These are phyloP conservation scores for Eueides isabella DNA, from an alignment of 1,140 invertebrate species.

Conservation along the genomic window DNA sequence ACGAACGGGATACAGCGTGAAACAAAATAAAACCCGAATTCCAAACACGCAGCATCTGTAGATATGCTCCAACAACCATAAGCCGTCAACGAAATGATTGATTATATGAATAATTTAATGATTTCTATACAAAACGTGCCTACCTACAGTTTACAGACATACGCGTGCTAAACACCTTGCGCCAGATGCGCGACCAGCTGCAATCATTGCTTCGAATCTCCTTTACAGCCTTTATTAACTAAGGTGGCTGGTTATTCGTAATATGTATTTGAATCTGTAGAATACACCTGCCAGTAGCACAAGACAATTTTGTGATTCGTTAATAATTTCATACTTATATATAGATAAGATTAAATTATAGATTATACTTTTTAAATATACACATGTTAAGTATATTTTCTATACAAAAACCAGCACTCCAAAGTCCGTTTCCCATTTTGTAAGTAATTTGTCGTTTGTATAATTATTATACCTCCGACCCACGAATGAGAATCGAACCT, in stretches of 20 bases:
- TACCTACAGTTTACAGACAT: conserved; percentile 1
- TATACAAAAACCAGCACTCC: too few relatives aligned
- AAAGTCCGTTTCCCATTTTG: too few relatives aligned
- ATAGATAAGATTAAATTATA: too few relatives aligned
- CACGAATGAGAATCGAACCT: too few relatives aligned
- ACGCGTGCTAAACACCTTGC: conserved; percentile 50
- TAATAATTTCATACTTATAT: background rate
- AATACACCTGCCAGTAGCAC: background rate
- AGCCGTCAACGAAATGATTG: background rate
- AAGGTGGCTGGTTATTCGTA: background rate
- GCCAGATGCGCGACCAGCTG: conserved; percentile 52
- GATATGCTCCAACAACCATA: background rate
- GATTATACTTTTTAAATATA: too few relatives aligned
- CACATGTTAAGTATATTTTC: too few relatives aligned
- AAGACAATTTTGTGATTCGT: background rate
- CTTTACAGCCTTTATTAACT: conserved; percentile 12
- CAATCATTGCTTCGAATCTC: conserved; percentile 43
- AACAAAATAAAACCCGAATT: too few relatives aligned
- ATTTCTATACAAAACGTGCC: background rate
- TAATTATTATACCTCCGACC: too few relatives aligned
- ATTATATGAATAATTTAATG: conserved; percentile 10
- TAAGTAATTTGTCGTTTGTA: too few relatives aligned
- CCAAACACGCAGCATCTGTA: background rate
- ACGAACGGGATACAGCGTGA: too few relatives aligned
- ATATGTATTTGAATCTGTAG: background rate